phyloP scores from a whole-genome alignment of 2,888 invertebrate genomes.

The Atethmia centrago region DNA sequence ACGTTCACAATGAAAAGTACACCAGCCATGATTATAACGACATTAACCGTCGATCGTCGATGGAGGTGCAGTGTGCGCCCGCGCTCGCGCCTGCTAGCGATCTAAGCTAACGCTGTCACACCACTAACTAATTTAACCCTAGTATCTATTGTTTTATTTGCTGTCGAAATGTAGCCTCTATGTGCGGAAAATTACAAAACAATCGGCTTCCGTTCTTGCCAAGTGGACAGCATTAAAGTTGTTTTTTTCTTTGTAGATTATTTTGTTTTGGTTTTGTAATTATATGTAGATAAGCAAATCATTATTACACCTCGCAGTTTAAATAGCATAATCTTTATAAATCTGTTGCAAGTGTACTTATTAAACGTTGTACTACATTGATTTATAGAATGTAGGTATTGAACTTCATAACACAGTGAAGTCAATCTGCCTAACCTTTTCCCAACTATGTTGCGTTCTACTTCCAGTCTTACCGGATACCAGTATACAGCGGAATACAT shows the following conservation, averaged over 20 bases:
- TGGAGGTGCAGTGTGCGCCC: constrained; percentile 45
- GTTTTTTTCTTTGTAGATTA: constrained; percentile 39
- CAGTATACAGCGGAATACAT: too few species aligned
- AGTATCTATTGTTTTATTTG: constrained; percentile 64
- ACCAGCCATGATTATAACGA: constrained; percentile 84
- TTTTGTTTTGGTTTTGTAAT: constrained; percentile 46
- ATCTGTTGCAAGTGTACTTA: constrained; percentile 1
- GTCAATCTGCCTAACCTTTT: too few species aligned
- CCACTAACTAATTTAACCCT: constrained; percentile 56
- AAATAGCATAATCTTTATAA: constrained; percentile 16
- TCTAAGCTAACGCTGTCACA: constrained; percentile 57
- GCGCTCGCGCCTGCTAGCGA: constrained; percentile 47
- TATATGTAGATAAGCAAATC: constrained; percentile 36
- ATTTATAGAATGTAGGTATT: background rate
- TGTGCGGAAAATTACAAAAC: constrained; percentile 72
- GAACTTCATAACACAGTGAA: too few species aligned
- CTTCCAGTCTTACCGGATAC: too few species aligned
- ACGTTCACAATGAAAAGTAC: constrained; percentile 91
- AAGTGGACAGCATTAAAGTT: constrained; percentile 52
- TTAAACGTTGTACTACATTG: background rate
- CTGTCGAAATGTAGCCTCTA: constrained; percentile 67
- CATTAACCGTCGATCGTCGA: constrained; percentile 29
- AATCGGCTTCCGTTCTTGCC: constrained; percentile 72
- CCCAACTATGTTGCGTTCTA: too few species aligned
- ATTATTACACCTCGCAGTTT: constrained; percentile 13